Evolutionary conservation across 2,888 invertebrate genomes (phyloP).

Genomic region (Smittia aterrima): DNA sequence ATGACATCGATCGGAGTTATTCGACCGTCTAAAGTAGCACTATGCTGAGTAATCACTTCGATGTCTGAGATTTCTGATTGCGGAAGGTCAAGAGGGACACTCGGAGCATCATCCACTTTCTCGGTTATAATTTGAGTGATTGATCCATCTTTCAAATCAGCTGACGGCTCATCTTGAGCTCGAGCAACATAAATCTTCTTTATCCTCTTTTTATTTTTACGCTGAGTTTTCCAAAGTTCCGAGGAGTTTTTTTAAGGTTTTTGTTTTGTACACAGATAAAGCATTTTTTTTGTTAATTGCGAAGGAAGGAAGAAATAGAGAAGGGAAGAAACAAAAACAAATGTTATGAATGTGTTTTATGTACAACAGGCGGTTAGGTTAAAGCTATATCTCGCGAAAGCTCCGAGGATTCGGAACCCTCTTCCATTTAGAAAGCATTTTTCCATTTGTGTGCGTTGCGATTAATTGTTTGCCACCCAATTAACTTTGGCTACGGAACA

Average conservation of each 20-base stretch:
- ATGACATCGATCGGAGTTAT: constrained; percentile 22
- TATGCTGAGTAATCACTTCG: not conserved
- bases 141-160: not conserved
- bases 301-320: constrained; percentile 25
- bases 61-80: not conserved
- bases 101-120: not conserved
- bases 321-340: constrained; percentile 14
- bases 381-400: not conserved
- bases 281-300: constrained; percentile 24
- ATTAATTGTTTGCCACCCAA: constrained; percentile 9
- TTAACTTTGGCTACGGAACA: not conserved
- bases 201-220: not conserved
- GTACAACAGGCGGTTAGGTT: constrained; percentile 36
- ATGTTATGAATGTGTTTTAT: constrained; percentile 25
- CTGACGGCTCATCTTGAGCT: not conserved
- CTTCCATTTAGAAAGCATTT: not conserved
- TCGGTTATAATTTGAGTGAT: not conserved
- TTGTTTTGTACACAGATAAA: constrained; percentile 21
- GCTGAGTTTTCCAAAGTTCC: not conserved
- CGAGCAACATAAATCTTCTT: not conserved
- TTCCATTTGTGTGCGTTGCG: not conserved
- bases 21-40: not conserved
- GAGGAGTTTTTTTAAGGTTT: not conserved
- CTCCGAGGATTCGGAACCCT: not conserved
- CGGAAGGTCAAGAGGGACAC: not conserved